Evolutionary conservation across 2,888 invertebrate genomes (phyloP).

Genomic region (Lycia hirtaria): DNA sequence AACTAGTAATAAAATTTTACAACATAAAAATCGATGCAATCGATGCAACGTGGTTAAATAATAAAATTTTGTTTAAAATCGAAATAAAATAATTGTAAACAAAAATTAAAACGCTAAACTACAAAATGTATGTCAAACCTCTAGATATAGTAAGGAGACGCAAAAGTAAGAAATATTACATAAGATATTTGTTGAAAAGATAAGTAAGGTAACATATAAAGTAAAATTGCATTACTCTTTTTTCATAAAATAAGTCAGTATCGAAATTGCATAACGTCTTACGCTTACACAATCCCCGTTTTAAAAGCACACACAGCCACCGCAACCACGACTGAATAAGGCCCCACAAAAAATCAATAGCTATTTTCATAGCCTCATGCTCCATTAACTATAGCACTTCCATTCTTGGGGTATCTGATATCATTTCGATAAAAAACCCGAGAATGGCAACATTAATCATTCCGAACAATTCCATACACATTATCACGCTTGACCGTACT

Average conservation of each 20-base stretch:
- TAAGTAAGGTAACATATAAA: too few relatives aligned
- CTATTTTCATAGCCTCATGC: constrained; percentile 46
- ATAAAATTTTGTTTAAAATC: too few relatives aligned
- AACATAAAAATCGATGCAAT: too few relatives aligned
- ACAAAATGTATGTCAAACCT: background rate
- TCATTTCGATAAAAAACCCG: constrained; percentile 55
- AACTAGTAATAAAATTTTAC: background rate
- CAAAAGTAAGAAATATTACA: background rate
- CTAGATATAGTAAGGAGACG: background rate
- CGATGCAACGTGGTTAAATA: too few relatives aligned
- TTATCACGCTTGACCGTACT: constrained; percentile 45
- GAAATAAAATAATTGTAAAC: background rate
- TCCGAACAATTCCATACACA: constrained; percentile 45
- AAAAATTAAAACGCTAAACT: background rate
- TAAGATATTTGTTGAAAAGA: too few relatives aligned
- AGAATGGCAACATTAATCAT: constrained; percentile 57
- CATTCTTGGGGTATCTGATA: constrained; percentile 53
- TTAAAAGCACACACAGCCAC: constrained; percentile 33
- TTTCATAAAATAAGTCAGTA: background rate
- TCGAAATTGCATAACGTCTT: constrained; percentile 17
- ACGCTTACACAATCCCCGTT: constrained; percentile 22
- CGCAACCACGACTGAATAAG: constrained; percentile 35
- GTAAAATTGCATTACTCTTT: background rate
- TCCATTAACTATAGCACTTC: constrained; percentile 53
- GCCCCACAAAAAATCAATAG: constrained; percentile 57